Conservation (phyloP, 1,140 invertebrate species). For the Octopus sinensis region DNA sequence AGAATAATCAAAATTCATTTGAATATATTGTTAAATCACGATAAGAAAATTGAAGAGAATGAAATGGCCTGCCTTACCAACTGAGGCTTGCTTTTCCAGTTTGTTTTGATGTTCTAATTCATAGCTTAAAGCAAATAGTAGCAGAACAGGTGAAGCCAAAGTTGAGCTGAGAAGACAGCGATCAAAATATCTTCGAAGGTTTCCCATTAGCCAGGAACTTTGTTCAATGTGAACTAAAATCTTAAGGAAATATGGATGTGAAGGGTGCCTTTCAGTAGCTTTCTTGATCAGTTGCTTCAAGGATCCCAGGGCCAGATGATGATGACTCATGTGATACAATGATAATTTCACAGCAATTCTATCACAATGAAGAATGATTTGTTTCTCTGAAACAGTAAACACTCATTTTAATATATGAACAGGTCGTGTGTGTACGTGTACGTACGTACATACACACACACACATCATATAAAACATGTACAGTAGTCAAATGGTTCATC, state of each 20-base stretch:
- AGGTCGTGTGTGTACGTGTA: no score
- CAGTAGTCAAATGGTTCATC: no score
- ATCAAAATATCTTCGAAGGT: slow-evolving; percentile 44
- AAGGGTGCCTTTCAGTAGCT: slow-evolving; percentile 42
- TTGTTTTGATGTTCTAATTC: slow-evolving; percentile 25
- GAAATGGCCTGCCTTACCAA: neutral
- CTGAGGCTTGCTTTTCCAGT: neutral
- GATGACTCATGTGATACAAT: neutral
- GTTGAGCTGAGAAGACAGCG: slow-evolving; percentile 19
- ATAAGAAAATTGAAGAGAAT: no score
- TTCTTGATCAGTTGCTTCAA: slow-evolving; percentile 24
- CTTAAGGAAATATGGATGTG: slow-evolving; percentile 34
- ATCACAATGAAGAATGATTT: neutral
- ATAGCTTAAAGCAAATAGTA: slow-evolving; percentile 37
- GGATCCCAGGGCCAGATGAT: neutral
- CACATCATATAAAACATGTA: no score
- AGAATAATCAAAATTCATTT: no score
- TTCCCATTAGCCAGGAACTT: slow-evolving; percentile 36
- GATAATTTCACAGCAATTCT: neutral
- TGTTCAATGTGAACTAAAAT: slow-evolving; percentile 40
- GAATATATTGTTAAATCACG: no score
- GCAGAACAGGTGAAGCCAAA: slow-evolving; percentile 24
- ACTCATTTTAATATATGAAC: neutral
- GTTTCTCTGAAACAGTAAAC: neutral
- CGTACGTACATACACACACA: no score